These are phyloP conservation scores for Yponomeuta malinellus DNA, from an alignment of 2,888 invertebrate genomes.

Conservation along the genomic window DNA sequence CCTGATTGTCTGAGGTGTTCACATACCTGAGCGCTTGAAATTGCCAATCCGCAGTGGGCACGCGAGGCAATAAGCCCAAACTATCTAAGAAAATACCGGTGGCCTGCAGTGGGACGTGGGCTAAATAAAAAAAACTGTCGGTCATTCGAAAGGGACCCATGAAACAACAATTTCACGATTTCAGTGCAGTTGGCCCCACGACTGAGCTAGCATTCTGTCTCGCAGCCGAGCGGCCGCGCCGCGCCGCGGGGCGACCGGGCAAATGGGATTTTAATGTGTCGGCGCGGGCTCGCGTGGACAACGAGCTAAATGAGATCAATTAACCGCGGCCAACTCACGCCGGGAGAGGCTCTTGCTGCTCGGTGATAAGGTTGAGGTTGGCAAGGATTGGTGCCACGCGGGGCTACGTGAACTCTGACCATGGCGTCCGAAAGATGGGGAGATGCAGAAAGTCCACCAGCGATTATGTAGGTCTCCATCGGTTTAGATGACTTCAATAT, in stretches of 20 bases:
- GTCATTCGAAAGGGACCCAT: too few species aligned
- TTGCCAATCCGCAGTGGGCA: too few species aligned
- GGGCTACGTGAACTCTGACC: background rate
- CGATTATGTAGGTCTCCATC: too few species aligned
- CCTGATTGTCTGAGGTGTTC: too few species aligned
- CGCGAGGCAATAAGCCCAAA: too few species aligned
- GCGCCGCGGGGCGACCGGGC: background rate
- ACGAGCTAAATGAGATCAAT: conserved; percentile 1
- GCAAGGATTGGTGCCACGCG: background rate
- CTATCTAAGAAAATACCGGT: too few species aligned
- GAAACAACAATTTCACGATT: too few species aligned
- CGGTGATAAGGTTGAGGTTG: background rate
- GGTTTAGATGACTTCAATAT: too few species aligned
- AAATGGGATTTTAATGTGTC: conserved; percentile 3
- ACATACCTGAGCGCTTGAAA: too few species aligned
- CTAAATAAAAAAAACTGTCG: too few species aligned
- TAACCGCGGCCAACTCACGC: background rate
- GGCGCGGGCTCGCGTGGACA: background rate
- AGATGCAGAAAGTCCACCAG: background rate
- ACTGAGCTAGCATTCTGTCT: background rate
- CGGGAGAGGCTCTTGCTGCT: background rate
- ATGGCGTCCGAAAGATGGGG: background rate
- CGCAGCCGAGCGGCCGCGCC: background rate
- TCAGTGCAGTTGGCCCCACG: background rate
- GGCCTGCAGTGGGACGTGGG: too few species aligned